Evolutionary conservation across 2,888 invertebrate species (phyloP).

Genomic region (Odontocolon sp.): DNA sequence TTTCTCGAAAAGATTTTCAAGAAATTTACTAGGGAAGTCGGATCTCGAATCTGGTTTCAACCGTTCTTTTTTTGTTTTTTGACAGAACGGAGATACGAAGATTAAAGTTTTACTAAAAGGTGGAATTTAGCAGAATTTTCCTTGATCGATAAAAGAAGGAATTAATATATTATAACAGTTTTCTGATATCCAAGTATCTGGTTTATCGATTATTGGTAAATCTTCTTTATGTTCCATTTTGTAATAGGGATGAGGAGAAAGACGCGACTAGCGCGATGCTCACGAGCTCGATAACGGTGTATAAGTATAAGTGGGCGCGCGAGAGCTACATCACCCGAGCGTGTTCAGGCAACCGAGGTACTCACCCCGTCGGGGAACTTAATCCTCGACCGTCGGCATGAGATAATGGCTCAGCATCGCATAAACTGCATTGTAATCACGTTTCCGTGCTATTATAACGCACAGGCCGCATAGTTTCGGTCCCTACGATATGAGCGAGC

Average conservation of each 20-base stretch:
- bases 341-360: slow-evolving; percentile 50
- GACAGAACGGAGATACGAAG: too few species aligned
- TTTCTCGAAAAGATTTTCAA: too few species aligned
- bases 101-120: too few species aligned
- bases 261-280: neutral
- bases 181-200: neutral
- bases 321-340: slow-evolving; percentile 32
- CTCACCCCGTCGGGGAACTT: slow-evolving; percentile 61
- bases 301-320: slow-evolving; percentile 4
- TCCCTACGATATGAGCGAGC: slow-evolving; percentile 34
- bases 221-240: neutral
- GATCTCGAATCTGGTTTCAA: too few species aligned
- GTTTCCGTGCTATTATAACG: slow-evolving; percentile 54
- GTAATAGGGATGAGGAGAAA: neutral
- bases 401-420: slow-evolving; percentile 70
- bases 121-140: too few species aligned
- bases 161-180: too few species aligned
- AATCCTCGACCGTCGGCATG: slow-evolving; percentile 70
- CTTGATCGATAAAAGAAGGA: too few species aligned
- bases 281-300: slow-evolving; percentile 35
- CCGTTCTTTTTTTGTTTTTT: too few species aligned
- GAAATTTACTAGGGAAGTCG: too few species aligned
- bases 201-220: slow-evolving; percentile 4
- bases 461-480: slow-evolving; percentile 23
- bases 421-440: slow-evolving; percentile 70